Evolutionary conservation across 2,888 invertebrate species (phyloP).

Genomic region (Trissolcus brochymenae): DNA sequence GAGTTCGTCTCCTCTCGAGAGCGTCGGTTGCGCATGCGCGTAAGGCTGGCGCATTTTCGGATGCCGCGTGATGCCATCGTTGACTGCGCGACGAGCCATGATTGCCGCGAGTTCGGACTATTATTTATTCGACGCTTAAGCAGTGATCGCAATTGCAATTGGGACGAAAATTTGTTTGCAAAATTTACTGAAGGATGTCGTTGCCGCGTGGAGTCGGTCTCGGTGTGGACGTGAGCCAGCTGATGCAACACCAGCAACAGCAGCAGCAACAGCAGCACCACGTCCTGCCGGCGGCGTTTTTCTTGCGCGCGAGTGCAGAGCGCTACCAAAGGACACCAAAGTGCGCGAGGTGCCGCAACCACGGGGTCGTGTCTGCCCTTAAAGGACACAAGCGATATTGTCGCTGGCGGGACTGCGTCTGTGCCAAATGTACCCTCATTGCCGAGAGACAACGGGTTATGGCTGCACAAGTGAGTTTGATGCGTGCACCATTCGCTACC

Average conservation of each 20-base stretch:
- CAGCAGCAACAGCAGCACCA: slow-evolving; percentile 79
- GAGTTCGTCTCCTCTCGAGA: slow-evolving; percentile 43
- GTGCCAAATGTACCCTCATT: slow-evolving; percentile 98
- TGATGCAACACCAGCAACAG: slow-evolving; percentile 87
- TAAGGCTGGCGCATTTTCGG: slow-evolving; percentile 39
- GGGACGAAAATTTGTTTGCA: not conserved
- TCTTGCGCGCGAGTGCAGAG: slow-evolving; percentile 89
- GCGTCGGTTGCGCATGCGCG: slow-evolving; percentile 25
- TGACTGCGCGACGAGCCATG: slow-evolving; percentile 34
- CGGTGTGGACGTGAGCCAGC: slow-evolving; percentile 90
- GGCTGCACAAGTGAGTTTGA: slow-evolving; percentile 90
- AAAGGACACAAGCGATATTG: slow-evolving; percentile 98
- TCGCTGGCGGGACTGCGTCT: slow-evolving; percentile 97
- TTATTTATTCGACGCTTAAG: not conserved
- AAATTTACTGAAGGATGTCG: slow-evolving; percentile 80
- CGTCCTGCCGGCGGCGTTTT: slow-evolving; percentile 91
- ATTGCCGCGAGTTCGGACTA: slow-evolving; percentile 1
- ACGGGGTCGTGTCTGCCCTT: slow-evolving; percentile 96
- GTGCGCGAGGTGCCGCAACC: slow-evolving; percentile 97
- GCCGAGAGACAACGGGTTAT: slow-evolving; percentile 98
- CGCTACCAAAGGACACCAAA: slow-evolving; percentile 97
- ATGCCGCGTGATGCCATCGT: slow-evolving; percentile 7
- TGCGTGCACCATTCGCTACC: slow-evolving; percentile 41
- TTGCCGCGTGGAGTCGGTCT: slow-evolving; percentile 90
- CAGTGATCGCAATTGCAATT: not conserved